Evolutionary conservation across 2,888 invertebrate species (phyloP).

Genomic region (Priocnemis perturbator): DNA sequence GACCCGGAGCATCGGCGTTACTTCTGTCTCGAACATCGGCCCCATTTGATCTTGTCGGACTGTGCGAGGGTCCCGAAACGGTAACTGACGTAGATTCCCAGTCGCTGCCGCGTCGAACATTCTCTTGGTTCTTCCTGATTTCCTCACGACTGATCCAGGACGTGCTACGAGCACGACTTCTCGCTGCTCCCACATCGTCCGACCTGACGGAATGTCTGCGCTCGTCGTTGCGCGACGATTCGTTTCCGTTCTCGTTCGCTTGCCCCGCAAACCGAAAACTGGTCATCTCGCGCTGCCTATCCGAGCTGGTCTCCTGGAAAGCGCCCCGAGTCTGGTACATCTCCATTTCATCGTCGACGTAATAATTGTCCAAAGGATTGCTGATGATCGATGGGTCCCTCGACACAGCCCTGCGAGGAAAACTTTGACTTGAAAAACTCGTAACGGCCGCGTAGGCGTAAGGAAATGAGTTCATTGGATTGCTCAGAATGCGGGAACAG

Average conservation of each 20-base stretch:
- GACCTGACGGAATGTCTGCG: neutral
- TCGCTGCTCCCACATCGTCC: constrained; percentile 19
- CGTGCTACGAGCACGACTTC: constrained; percentile 56
- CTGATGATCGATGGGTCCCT: constrained; percentile 67
- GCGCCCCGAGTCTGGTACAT: constrained; percentile 32
- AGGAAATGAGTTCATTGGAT: constrained; percentile 55
- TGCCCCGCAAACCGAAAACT: too few species aligned
- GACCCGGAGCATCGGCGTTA: too few species aligned
- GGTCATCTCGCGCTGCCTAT: neutral
- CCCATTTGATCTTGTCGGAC: too few species aligned
- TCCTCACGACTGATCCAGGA: constrained; percentile 47
- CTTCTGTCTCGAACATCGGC: too few species aligned
- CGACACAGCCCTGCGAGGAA: constrained; percentile 60
- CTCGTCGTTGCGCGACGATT: constrained; percentile 19
- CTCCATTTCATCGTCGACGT: constrained; percentile 64
- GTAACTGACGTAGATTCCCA: neutral
- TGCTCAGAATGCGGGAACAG: constrained; percentile 64
- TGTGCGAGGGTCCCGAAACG: too few species aligned
- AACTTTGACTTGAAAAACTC: constrained; percentile 64
- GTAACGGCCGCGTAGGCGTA: constrained; percentile 62
- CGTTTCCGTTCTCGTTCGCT: constrained; percentile 37
- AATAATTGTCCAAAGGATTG: constrained; percentile 68
- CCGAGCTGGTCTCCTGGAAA: neutral
- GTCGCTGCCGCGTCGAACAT: constrained; percentile 1
- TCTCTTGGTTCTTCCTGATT: constrained; percentile 25